Base-by-base conservation (phyloP, 1,140 invertebrate genomes). In the Drosophila guanche region DNA sequence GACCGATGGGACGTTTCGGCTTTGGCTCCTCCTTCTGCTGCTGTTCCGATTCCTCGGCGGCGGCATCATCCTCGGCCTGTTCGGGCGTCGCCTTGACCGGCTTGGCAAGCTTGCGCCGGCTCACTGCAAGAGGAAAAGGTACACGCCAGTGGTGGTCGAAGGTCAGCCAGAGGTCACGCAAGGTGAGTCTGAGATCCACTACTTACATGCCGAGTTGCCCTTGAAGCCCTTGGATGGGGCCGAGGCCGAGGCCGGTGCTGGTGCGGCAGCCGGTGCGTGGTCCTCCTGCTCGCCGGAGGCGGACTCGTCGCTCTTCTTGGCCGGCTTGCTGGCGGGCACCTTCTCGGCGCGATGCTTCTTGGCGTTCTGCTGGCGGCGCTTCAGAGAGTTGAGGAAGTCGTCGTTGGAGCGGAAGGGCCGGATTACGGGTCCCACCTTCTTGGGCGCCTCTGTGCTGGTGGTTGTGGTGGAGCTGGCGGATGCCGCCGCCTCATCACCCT, bases 381-480 rank as follows among this genome's bases (percentile, higher is more conserved):
- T 96, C 51, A 96, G 90, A 2, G 94, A 94, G 54, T 94, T 95
- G 43, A 95, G 90, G 14, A 96, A 92, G 73, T 95, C 95, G 43
- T 95, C 94, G 84, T 96, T 96, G 76, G 95, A 95, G 77, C 95
- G 93, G 91, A 94, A 95, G 2, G 94, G 94, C 25, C 94, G 92
- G 8, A 95, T 93, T 29, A 95, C 93, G 6, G 94, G 94, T 1
- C 92, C 92, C 41, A 94, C 92, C 22, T 94, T 90, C 76, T 95
- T 95, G 45, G 94, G 93, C 41, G 94, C 92, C 85, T 95, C 94
- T 1, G 94, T 95, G 2, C 94, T 94, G 0, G 94, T 94, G 3
- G 94, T 95, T 0, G 95, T 95, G 47, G 92, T 93, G 6, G 86
- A 89, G 29, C 77, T 84, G 3, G 57, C 63, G 0, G 62, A 20